Conservation (phyloP, 2,113 vertebrate genomes). For the Calyptommatus sinebrachiatus region DNA sequence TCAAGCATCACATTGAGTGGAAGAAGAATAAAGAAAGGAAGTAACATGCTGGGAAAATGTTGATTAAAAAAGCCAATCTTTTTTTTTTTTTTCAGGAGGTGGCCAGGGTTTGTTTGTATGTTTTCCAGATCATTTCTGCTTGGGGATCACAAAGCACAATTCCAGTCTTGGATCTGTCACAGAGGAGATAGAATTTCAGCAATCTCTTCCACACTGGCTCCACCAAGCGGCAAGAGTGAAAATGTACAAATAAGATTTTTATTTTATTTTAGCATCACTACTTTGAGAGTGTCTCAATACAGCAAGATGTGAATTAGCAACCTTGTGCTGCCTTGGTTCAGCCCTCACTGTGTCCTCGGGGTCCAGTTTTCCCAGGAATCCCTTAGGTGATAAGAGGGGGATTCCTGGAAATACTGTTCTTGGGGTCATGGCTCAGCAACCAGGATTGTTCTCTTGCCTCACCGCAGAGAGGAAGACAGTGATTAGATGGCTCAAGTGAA, state of each 20-base stretch:
- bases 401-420: constrained; percentile 99
- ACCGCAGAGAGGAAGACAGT: rapidly evolving
- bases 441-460: background rate
- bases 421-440: constrained; percentile 87
- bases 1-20: too few species aligned
- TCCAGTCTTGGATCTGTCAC: background rate
- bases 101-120: too few species aligned
- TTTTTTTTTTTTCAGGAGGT: background rate
- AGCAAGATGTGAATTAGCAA: background rate
- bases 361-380: constrained; percentile 99
- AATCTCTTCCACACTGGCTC: background rate
- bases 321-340: constrained; percentile 4
- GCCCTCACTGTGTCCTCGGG: constrained; percentile 85
- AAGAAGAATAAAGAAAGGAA: too few species aligned
- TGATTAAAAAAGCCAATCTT: background rate
- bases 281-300: too few species aligned
- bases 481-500: rapidly evolving
- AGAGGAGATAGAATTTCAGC: background rate
- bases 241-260: background rate
- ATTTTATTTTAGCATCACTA: background rate
- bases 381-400: constrained; percentile 90
- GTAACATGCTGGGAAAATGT: background rate
- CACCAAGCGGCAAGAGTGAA: background rate
- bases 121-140: background rate
- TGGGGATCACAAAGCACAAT: background rate